These are phyloP conservation scores for Carcharodon carcharias DNA, from an alignment of 2,797 vertebrate genomes.

Conservation along the genomic window DNA sequence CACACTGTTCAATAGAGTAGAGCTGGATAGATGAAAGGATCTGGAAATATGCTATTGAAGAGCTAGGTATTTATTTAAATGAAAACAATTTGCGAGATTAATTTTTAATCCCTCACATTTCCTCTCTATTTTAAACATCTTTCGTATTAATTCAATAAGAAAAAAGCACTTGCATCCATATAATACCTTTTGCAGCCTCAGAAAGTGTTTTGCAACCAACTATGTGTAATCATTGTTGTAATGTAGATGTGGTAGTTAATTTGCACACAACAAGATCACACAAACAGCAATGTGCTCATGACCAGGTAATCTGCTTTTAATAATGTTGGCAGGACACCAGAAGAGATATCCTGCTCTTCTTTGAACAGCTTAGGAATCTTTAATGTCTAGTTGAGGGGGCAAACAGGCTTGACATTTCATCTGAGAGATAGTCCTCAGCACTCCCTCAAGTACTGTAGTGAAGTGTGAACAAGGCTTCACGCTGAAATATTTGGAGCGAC, in stretches of 20 bases:
- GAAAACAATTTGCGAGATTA: not conserved
- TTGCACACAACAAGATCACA: not conserved
- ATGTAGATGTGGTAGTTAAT: not conserved
- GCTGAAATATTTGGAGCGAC: not conserved
- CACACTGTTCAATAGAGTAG: not conserved
- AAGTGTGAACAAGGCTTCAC: not conserved
- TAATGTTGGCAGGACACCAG: not conserved
- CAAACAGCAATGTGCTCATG: not conserved
- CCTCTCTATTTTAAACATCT: no score
- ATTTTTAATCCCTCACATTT: not conserved
- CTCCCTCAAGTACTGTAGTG: not conserved
- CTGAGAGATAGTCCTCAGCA: not conserved
- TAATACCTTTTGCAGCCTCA: not conserved
- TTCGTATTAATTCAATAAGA: not conserved
- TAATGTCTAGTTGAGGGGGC: no score
- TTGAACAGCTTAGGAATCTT: not conserved
- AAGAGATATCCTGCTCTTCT: not conserved
- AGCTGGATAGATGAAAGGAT: not conserved
- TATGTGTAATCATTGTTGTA: not conserved
- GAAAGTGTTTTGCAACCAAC: not conserved
- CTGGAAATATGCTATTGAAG: not conserved
- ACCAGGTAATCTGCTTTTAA: not conserved
- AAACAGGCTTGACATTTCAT: not conserved
- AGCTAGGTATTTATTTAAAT: not conserved
- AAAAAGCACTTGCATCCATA: not conserved